Percentiles rank a stretch among this genome's conserved stretches.
These are phyloP conservation scores for Halisarca cf. caerulea DNA, from an alignment of 37 sponge, comb jelly and placozoan species.

Conservation along the genomic window DNA sequence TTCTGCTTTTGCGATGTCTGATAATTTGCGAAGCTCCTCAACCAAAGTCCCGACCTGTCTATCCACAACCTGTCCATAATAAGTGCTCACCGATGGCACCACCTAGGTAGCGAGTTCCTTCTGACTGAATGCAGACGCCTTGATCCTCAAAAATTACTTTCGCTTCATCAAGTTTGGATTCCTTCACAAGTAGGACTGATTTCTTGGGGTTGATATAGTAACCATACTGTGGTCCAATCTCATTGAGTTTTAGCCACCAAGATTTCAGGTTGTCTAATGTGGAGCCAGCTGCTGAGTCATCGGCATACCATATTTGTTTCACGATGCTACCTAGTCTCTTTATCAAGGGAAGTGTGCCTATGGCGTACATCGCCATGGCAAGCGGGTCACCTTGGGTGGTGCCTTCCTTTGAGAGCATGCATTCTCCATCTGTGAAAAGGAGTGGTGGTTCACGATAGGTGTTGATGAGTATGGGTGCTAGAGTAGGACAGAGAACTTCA, in stretches of 20 bases:
- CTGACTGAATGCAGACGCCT: not conserved
- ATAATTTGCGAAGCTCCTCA: not conserved
- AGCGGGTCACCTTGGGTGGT: too few relatives aligned
- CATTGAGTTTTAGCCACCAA: slow-evolving; percentile 12
- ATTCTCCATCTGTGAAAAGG: too few relatives aligned
- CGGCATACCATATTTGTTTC: too few relatives aligned
- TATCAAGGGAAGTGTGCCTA: too few relatives aligned
- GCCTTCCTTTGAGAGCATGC: too few relatives aligned
- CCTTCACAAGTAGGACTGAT: slow-evolving; percentile 1
- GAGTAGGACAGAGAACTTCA: too few relatives aligned
- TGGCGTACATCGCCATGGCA: too few relatives aligned
- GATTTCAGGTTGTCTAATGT: not conserved
- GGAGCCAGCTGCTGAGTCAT: too few relatives aligned
- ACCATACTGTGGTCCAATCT: slow-evolving; percentile 16
- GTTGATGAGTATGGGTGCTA: too few relatives aligned
- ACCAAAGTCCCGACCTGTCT: not conserved
- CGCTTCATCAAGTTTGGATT: not conserved
- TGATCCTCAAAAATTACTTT: not conserved
- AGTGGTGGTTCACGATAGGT: too few relatives aligned
- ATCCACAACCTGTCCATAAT: not conserved
- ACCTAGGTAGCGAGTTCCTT: slow-evolving; percentile 14
- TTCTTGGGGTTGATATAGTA: slow-evolving; percentile 11
- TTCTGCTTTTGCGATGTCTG: not conserved
- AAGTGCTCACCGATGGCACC: not conserved
- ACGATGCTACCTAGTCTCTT: too few relatives aligned